phyloP scores from a whole-genome alignment of 2,888 invertebrate genomes.

The Philaethria dido region DNA sequence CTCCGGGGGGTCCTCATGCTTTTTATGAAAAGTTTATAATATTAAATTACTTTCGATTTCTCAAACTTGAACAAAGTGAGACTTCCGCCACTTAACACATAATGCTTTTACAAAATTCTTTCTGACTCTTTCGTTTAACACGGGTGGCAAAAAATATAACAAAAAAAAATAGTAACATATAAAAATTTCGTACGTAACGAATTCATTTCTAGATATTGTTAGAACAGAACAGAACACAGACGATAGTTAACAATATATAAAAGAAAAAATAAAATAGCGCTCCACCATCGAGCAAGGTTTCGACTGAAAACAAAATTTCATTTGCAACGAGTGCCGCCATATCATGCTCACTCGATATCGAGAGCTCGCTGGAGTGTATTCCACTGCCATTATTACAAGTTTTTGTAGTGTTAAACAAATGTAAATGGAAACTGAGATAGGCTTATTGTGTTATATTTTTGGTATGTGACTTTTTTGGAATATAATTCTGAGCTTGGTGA shows the following conservation, averaged over 20 bases:
- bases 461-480: neutral
- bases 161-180: neutral
- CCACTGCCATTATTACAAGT: slow-evolving; percentile 33
- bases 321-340: slow-evolving; percentile 43
- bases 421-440: slow-evolving; percentile 14
- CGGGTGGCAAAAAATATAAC: too few relatives aligned
- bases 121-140: too few relatives aligned
- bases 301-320: slow-evolving; percentile 43
- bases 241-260: slow-evolving; percentile 33
- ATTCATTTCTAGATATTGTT: neutral
- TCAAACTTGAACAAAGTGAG: too few relatives aligned
- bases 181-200: neutral
- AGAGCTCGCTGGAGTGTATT: slow-evolving; percentile 36
- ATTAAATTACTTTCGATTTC: too few relatives aligned
- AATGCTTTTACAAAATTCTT: too few relatives aligned
- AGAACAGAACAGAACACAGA: slow-evolving; percentile 8
- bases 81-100: too few relatives aligned
- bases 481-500: too few relatives aligned
- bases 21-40: too few relatives aligned
- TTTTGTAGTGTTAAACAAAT: slow-evolving; percentile 29
- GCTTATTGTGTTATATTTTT: slow-evolving; percentile 1
- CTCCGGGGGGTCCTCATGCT: too few relatives aligned
- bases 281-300: slow-evolving; percentile 36
- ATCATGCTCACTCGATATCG: slow-evolving; percentile 40
- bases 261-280: slow-evolving; percentile 46